Conservation (phyloP, 2,797 vertebrate species). For the Phrynocephalus forsythii region DNA sequence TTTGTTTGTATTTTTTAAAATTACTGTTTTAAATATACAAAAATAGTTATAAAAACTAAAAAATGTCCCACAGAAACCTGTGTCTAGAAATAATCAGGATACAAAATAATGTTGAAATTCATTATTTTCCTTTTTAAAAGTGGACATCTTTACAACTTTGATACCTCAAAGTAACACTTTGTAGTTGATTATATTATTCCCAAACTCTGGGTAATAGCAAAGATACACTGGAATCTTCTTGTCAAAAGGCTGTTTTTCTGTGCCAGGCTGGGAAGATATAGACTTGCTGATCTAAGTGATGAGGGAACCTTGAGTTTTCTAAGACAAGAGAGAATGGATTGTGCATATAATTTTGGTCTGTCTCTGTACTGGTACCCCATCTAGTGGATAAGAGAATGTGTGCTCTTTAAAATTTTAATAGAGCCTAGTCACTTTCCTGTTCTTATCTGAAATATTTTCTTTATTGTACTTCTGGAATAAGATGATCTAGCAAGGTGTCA, state of each 20-base stretch:
- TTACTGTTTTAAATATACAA: no score
- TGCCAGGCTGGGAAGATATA: neutral
- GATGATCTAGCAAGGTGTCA: neutral
- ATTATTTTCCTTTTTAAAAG: neutral
- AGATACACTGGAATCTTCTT: neutral
- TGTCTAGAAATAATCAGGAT: no score
- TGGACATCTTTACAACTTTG: neutral
- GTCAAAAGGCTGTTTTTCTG: neutral
- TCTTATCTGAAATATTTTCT: neutral
- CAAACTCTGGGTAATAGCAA: neutral
- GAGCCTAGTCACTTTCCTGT: neutral
- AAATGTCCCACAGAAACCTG: no score
- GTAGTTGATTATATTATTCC: neutral
- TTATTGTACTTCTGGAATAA: no score
- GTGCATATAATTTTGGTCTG: neutral
- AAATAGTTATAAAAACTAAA: no score
- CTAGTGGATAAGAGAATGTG: slow-evolving; percentile 24
- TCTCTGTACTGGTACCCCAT: slow-evolving; percentile 9
- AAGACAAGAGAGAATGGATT: neutral
- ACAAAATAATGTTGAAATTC: neutral
- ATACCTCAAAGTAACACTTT: neutral
- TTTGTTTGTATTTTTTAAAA: no score
- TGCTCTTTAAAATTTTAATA: slow-evolving; percentile 6
- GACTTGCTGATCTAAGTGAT: neutral
- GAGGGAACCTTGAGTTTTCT: neutral